These are phyloP conservation scores for Pandemis cinnamomeana DNA, from an alignment of 2,888 invertebrate genomes.

Conservation along the genomic window DNA sequence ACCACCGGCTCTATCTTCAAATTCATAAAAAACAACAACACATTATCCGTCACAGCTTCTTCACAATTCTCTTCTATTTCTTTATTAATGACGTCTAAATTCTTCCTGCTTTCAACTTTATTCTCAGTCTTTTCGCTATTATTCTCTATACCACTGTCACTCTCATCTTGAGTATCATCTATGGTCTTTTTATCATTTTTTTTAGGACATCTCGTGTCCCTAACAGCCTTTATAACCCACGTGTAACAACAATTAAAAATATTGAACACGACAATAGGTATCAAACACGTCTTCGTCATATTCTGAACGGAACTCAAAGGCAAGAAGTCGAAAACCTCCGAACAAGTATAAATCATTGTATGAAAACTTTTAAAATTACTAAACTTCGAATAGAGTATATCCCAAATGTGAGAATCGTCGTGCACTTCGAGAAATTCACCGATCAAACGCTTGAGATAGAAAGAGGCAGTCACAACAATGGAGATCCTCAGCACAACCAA, in stretches of 20 bases:
- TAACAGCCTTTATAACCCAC: slow-evolving; percentile 63
- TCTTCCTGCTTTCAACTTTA: slow-evolving; percentile 49
- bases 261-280: slow-evolving; percentile 83
- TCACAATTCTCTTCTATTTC: slow-evolving; percentile 52
- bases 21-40: slow-evolving; percentile 61
- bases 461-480: slow-evolving; percentile 54
- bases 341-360: slow-evolving; percentile 91
- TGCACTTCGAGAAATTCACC: slow-evolving; percentile 66
- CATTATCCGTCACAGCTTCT: slow-evolving; percentile 48
- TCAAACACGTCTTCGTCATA: slow-evolving; percentile 81
- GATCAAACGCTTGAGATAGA: slow-evolving; percentile 74
- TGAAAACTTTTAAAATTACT: slow-evolving; percentile 88
- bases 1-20: slow-evolving; percentile 81
- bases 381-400: slow-evolving; percentile 89
- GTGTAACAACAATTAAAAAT: slow-evolving; percentile 65
- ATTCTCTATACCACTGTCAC: slow-evolving; percentile 83
- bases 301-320: slow-evolving; percentile 81
- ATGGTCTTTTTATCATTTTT: slow-evolving; percentile 30
- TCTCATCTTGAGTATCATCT: slow-evolving; percentile 65
- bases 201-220: slow-evolving; percentile 47
- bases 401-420: slow-evolving; percentile 88
- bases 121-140: slow-evolving; percentile 65
- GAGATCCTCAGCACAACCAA: slow-evolving; percentile 59
- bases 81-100: slow-evolving; percentile 57
- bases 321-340: slow-evolving; percentile 90